Evolutionary conservation across 2,888 invertebrate genomes (phyloP).

Genomic region (Seira ritae): DNA sequence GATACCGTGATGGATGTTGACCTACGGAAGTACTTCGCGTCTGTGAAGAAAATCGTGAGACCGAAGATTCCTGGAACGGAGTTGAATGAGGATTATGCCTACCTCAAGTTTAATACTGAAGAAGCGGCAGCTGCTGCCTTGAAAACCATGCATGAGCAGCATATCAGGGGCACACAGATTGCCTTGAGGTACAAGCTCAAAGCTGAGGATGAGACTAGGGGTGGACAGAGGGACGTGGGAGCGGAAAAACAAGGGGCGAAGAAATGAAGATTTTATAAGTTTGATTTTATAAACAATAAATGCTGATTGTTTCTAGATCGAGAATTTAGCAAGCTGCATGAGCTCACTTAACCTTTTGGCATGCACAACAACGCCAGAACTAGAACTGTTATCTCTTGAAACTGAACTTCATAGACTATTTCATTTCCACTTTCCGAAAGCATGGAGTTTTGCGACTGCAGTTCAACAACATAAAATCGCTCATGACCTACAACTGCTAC

Average conservation of each 20-base stretch:
- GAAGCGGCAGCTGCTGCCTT: conserved; percentile 62
- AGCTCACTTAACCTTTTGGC: no score
- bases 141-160: conserved; percentile 51
- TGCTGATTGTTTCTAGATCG: no score
- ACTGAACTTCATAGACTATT: no score
- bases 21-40: conserved; percentile 55
- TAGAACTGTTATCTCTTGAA: no score
- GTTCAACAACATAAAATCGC: no score
- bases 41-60: conserved; percentile 47
- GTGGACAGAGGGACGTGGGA: conserved; percentile 39
- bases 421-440: no score
- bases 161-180: conserved; percentile 44
- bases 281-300: background rate
- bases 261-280: background rate
- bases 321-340: no score
- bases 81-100: conserved; percentile 49
- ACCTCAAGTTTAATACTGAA: conserved; percentile 54
- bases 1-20: conserved; percentile 38
- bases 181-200: conserved; percentile 43
- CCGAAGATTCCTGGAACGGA: conserved; percentile 41
- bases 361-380: no score
- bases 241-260: background rate
- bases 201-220: conserved; percentile 37
- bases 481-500: no score
- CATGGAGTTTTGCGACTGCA: no score